phyloP scores from a whole-genome alignment of 1,140 invertebrate genomes.

The Conus ventricosus region DNA sequence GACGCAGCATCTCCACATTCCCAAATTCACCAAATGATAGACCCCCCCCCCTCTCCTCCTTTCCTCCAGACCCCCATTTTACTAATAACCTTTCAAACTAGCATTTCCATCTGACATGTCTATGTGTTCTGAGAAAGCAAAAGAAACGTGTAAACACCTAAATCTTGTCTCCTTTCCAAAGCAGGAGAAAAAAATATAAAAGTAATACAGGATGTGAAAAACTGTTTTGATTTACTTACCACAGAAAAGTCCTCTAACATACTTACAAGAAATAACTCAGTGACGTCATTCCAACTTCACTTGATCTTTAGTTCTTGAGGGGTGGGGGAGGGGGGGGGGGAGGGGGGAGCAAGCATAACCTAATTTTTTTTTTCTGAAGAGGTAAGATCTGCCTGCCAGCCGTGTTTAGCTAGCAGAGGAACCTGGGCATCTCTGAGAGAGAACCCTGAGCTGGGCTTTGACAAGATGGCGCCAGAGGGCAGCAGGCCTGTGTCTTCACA shows the following conservation, averaged over 20 bases:
- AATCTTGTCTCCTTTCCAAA: too few relatives aligned
- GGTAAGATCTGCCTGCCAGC: not conserved
- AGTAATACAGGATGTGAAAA: too few relatives aligned
- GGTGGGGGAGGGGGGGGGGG: too few relatives aligned
- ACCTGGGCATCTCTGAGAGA: not conserved
- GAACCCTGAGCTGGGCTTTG: not conserved
- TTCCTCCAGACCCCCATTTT: too few relatives aligned
- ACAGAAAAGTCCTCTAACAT: not conserved
- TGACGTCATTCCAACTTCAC: constrained; percentile 32
- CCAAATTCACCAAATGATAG: too few relatives aligned
- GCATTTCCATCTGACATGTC: too few relatives aligned
- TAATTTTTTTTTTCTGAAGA: not conserved
- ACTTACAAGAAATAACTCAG: not conserved
- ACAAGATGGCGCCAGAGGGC: not conserved
- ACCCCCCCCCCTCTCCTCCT: too few relatives aligned
- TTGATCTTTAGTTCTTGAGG: not conserved
- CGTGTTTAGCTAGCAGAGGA: not conserved
- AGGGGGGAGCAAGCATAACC: not conserved
- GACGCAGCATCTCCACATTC: too few relatives aligned
- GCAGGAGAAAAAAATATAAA: too few relatives aligned
- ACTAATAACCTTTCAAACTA: too few relatives aligned
- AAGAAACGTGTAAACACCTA: too few relatives aligned
- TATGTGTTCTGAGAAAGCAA: too few relatives aligned
- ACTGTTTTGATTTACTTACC: not conserved
- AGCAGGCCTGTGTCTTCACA: not conserved